phyloP scores from a whole-genome alignment of 2,888 invertebrate species.

The Cephonodes hylas region DNA sequence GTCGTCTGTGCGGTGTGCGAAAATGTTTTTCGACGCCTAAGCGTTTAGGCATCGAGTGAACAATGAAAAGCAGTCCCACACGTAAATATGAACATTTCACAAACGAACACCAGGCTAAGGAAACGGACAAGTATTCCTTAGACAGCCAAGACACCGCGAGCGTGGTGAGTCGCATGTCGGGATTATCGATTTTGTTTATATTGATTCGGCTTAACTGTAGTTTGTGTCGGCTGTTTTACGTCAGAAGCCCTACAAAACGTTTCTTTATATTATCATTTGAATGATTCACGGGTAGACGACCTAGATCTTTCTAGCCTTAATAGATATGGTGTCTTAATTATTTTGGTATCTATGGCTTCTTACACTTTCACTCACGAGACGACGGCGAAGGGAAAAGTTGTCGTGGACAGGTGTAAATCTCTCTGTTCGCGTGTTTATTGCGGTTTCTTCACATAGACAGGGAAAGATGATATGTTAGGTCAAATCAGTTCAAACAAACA shows the following conservation, averaged over 20 bases:
- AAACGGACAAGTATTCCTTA: constrained; percentile 76
- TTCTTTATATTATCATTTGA: background rate
- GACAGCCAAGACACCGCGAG: constrained; percentile 78
- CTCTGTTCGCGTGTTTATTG: background rate
- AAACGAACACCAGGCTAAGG: constrained; percentile 70
- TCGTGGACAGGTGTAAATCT: background rate
- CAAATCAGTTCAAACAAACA: background rate
- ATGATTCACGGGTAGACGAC: constrained; percentile 27
- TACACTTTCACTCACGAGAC: constrained; percentile 19
- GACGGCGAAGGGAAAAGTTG: background rate
- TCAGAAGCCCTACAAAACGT: background rate
- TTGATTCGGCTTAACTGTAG: constrained; percentile 55
- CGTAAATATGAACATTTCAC: constrained; percentile 78
- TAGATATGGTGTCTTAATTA: constrained; percentile 17
- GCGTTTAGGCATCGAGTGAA: constrained; percentile 61
- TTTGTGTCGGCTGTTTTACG: background rate
- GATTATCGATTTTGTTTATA: constrained; percentile 78
- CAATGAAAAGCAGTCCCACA: constrained; percentile 78
- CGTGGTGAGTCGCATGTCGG: constrained; percentile 69
- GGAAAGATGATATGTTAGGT: background rate
- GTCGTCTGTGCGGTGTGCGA: constrained; percentile 53
- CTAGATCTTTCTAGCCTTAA: constrained; percentile 44
- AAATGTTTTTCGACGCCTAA: constrained; percentile 72
- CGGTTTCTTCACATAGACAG: background rate
- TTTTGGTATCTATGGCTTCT: background rate